Evolutionary conservation across 2,797 vertebrate genomes (phyloP).

Genomic region (Xyrichtys novacula): DNA sequence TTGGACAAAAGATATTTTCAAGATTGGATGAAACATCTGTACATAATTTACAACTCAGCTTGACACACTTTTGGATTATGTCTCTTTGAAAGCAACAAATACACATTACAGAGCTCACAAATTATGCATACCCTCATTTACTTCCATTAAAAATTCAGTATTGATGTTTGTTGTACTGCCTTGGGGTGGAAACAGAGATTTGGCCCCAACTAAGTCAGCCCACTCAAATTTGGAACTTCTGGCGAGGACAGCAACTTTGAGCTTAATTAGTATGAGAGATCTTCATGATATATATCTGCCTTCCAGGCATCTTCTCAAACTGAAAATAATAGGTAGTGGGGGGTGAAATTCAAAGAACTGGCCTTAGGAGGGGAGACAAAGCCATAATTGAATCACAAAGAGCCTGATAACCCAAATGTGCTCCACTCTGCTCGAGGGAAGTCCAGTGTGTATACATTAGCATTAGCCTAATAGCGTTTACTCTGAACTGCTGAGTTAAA

Average conservation of each 20-base stretch:
- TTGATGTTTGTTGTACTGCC: constrained; percentile 71
- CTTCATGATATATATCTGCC: constrained; percentile 62
- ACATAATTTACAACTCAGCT: constrained; percentile 34
- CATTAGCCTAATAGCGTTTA: constrained; percentile 6
- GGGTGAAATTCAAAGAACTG: constrained; percentile 8
- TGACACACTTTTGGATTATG: constrained; percentile 45
- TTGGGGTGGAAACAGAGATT: constrained; percentile 57
- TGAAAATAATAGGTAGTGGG: constrained; percentile 51
- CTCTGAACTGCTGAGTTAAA: constrained; percentile 8
- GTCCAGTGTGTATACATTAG: constrained; percentile 11
- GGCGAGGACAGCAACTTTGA: constrained; percentile 50
- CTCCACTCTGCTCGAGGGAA: constrained; percentile 1
- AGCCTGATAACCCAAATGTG: constrained; percentile 17
- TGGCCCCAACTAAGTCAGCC: constrained; percentile 50
- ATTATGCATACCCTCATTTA: constrained; percentile 67
- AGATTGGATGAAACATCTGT: constrained; percentile 15
- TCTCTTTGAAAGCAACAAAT: constrained; percentile 45
- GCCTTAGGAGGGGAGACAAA: constrained; percentile 16
- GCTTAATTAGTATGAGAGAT: constrained; percentile 62
- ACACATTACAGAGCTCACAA: constrained; percentile 46
- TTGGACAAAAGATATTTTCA: constrained; percentile 21
- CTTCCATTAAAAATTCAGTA: constrained; percentile 70
- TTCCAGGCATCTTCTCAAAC: constrained; percentile 39
- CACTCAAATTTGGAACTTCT: constrained; percentile 59
- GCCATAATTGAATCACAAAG: constrained; percentile 21